Evolutionary conservation across 92 coral and sea anemone species (phyloP).

Genomic region (Epizoanthus stellaris): DNA sequence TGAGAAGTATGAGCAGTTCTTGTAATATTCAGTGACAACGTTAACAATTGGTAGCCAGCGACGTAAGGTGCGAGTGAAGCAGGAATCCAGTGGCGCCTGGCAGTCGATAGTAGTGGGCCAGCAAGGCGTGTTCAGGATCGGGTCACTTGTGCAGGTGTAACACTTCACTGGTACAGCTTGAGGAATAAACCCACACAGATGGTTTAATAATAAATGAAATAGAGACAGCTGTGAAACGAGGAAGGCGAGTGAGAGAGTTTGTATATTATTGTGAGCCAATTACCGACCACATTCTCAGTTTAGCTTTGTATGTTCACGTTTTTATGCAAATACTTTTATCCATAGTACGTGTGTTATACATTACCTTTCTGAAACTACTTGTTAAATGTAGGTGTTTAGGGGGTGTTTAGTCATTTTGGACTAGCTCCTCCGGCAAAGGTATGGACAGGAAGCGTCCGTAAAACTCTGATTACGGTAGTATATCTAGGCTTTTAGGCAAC

Average conservation of each 20-base stretch:
- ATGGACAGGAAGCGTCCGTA: too few species aligned
- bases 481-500: too few species aligned
- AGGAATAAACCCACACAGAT: neutral
- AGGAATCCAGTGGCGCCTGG: constrained; percentile 25
- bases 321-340: too few species aligned
- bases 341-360: too few species aligned
- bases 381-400: too few species aligned
- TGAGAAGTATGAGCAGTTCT: constrained; percentile 31
- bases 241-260: neutral
- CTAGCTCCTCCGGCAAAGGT: too few species aligned
- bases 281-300: too few species aligned
- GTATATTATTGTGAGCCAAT: neutral
- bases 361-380: too few species aligned
- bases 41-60: constrained; percentile 30
- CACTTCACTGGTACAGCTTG: constrained; percentile 39
- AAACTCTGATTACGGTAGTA: too few species aligned
- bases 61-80: constrained; percentile 34
- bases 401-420: too few species aligned
- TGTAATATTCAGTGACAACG: constrained; percentile 17
- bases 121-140: constrained; percentile 19
- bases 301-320: too few species aligned
- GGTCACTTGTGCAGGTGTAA: constrained; percentile 20
- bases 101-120: constrained; percentile 42
- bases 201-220: neutral
- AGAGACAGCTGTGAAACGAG: neutral